Evolutionary conservation across 2,113 vertebrate genomes (phyloP).

Genomic region (Labeo catla): DNA sequence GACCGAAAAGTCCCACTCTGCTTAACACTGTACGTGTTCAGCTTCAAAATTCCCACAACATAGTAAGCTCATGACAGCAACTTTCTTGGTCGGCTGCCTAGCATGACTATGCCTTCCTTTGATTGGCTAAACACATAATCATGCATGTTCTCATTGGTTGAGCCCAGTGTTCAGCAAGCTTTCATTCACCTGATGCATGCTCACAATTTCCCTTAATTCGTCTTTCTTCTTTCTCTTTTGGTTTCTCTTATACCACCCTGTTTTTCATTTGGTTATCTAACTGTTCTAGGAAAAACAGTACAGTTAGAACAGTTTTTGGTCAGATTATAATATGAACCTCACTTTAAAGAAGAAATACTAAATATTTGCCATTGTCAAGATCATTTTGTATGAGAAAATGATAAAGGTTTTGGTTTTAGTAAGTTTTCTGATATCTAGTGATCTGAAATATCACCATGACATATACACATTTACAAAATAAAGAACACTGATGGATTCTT

Average conservation of each 20-base stretch:
- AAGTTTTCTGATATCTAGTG: no score
- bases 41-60: background rate
- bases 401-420: background rate
- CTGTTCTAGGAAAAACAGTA: background rate
- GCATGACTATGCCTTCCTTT: background rate
- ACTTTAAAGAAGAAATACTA: background rate
- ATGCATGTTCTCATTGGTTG: slow-evolving; percentile 16
- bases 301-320: background rate
- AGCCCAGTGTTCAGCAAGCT: slow-evolving; percentile 32
- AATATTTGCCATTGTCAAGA: background rate
- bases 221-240: background rate
- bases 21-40: background rate
- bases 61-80: background rate
- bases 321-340: background rate
- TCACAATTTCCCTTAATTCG: background rate
- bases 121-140: slow-evolving; percentile 16
- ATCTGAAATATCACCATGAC: no score
- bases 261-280: background rate
- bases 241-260: background rate
- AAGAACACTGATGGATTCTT: no score
- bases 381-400: background rate
- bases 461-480: no score
- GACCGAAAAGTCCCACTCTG: background rate
- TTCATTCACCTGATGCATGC: slow-evolving; percentile 18
- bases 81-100: background rate